Base-by-base conservation (phyloP, 2,113 vertebrate species). In the Poecilia latipinna region DNA sequence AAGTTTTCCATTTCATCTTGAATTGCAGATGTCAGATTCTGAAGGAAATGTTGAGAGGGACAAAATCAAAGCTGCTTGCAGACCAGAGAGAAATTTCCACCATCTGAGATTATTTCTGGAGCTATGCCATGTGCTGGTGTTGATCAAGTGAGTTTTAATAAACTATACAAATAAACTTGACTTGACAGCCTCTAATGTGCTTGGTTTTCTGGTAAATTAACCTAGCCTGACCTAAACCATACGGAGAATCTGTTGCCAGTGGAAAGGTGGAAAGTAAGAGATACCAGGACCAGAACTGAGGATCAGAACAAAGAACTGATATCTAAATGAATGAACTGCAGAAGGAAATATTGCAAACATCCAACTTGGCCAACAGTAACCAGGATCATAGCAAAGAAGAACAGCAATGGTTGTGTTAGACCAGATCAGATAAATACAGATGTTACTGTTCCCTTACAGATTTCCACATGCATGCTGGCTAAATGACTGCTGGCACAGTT, bases 361-460 rank as follows among this genome's bases (percentile, higher is more conserved):
- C 61, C 75, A 51, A 73, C 31, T 1, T 42, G 65, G 84, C 64
- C 74, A 78, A 76, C 19, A 79, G 19, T 6, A 74, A 79, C 70
- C 66, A 44, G 84, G 75, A 54, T 74, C 62, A 79, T 42, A 72
- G 73, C 62, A 65, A 67, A 82, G 71, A 83, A 69, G 63, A 28
- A 75, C 74, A 80, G 68, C 75, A 42, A 69, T 69, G 68, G 62
- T 19, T 82, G 75, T 75, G 82, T 79, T 68, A 62, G 57, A 80
- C 70, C 78, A 84, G 89, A 84, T 73, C 77, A 82, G 87, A 91
- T 84, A 86, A 90, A 90, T 80, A 88, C 85, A 89, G 75, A 82
- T 80, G 82, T 77, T 68, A 72, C 44, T 72, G 62, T 74, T 68
- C 71, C 73, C 74, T 75, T 65, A 79, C 78, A 73, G 87, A 79